These are phyloP conservation scores for Sweltsa coloradensis DNA, from an alignment of 1,140 invertebrate species.

Conservation along the genomic window DNA sequence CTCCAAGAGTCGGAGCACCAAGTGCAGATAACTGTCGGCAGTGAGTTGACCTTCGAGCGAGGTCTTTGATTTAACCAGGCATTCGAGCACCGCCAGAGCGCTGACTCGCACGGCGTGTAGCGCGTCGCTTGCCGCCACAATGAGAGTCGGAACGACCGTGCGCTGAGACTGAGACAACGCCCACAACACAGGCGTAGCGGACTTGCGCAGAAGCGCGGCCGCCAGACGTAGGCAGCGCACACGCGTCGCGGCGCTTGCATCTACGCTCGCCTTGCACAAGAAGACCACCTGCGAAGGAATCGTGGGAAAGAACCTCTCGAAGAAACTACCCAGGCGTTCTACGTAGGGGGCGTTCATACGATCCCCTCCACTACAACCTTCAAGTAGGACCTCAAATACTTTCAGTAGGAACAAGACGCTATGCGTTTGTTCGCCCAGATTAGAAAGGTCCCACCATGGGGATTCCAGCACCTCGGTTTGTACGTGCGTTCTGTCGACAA, in stretches of 20 bases:
- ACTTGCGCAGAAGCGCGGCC: background rate
- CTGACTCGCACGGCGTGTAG: background rate
- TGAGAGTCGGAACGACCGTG: background rate
- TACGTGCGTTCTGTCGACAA: too few relatives aligned
- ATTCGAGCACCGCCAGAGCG: constrained; percentile 6
- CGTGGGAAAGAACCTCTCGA: background rate
- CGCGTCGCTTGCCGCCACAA: background rate
- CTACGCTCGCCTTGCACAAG: too few relatives aligned
- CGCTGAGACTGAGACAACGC: background rate
- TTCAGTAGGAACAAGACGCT: background rate
- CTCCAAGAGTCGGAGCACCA: background rate
- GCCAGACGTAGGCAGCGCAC: constrained; percentile 3
- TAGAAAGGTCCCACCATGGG: background rate
- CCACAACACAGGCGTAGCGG: background rate
- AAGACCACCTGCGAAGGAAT: background rate
- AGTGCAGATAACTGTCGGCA: background rate
- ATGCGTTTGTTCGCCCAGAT: background rate
- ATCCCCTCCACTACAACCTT: background rate
- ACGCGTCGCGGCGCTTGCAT: background rate
- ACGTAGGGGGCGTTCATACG: background rate
- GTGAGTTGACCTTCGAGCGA: background rate
- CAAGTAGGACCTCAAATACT: background rate
- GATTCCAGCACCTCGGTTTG: too few relatives aligned
- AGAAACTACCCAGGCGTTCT: background rate
- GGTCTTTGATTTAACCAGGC: background rate